Evolutionary conservation across 1,140 invertebrate genomes (phyloP), one percentile per base, ranked within the genome.

Genomic region (Leptinotarsa undecemlineata): DNA sequence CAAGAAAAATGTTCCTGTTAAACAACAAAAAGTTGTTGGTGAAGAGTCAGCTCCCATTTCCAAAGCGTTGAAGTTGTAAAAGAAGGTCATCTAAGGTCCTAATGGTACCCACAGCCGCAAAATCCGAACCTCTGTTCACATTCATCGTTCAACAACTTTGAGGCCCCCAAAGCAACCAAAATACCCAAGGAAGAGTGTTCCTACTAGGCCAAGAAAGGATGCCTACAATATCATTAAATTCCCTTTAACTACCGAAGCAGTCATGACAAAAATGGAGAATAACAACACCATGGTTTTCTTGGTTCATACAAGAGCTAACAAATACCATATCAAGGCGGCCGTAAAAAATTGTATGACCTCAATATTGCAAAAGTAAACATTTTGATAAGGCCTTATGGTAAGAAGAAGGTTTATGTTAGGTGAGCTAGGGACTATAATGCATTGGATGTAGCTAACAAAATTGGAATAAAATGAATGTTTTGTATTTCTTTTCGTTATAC

Each of bases 211-310:
- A 86, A 92, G 95, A 74, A 95, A 99, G 92, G 98, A 99, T 89
- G 94, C 96, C 66, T 98, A 94, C 87, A 96, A 96, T 82, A 97
- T 99, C 84, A 97, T 99, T 80, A 99, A 99, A 87, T 98, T 93
- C 85, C 98, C 98, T 20, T 88, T 99, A 84, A 99, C 98, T 23
- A 99, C 98, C 85, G 98, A 99, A 91, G 97, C 98, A 19, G 97
- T 98, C 14, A 99, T 99, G 98, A 99, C 99, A 87, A 99, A 99
- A 86, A 99, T 99, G 87, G 98, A 99, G 88, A 98, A 99, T 83
- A 98, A 99, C 86, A 99, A 99, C 87, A 99, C 98, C 4, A 88
- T 99, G 78, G 98, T 99, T 63, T 99, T 99, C 86, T 94, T 99
- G 87, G 97, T 99, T 15, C 95, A 99, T 86, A 92, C 94, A 21